Conservation (phyloP, 2,888 invertebrate genomes). For the Pyralis farinalis region DNA sequence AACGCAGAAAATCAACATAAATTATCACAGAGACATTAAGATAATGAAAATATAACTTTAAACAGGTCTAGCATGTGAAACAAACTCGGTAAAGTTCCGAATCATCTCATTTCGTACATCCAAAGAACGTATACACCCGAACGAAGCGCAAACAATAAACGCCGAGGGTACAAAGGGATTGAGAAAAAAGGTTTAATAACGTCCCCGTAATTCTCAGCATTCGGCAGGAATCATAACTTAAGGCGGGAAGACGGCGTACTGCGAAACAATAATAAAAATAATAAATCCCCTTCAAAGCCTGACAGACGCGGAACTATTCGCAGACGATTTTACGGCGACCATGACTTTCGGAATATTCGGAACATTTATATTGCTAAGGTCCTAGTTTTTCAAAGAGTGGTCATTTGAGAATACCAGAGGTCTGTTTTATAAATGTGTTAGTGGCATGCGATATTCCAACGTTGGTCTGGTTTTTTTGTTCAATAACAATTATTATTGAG, state of each 20-base stretch:
- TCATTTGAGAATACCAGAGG: no score
- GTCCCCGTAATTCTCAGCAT: constrained; percentile 34
- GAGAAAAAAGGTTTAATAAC: constrained; percentile 47
- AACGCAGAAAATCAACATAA: no score
- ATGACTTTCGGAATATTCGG: constrained; percentile 10
- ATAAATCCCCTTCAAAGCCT: constrained; percentile 77
- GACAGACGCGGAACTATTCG: constrained; percentile 77
- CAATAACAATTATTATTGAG: no score
- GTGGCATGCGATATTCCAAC: no score
- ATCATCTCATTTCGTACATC: no score
- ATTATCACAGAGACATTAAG: no score
- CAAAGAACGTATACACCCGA: neutral
- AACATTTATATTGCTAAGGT: neutral
- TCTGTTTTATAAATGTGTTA: no score
- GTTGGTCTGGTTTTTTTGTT: no score
- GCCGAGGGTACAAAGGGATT: constrained; percentile 26
- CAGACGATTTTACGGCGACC: constrained; percentile 42
- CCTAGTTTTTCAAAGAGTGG: no score
- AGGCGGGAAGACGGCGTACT: constrained; percentile 43
- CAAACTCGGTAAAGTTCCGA: no score
- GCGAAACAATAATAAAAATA: constrained; percentile 78
- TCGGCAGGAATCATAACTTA: constrained; percentile 50
- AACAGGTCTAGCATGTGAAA: no score
- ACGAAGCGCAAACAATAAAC: neutral
- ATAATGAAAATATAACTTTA: no score